Percentiles rank a stretch among this genome's conserved stretches.
These are phyloP conservation scores for Mimas tiliae DNA, from an alignment of 2,888 invertebrate genomes.

Conservation along the genomic window DNA sequence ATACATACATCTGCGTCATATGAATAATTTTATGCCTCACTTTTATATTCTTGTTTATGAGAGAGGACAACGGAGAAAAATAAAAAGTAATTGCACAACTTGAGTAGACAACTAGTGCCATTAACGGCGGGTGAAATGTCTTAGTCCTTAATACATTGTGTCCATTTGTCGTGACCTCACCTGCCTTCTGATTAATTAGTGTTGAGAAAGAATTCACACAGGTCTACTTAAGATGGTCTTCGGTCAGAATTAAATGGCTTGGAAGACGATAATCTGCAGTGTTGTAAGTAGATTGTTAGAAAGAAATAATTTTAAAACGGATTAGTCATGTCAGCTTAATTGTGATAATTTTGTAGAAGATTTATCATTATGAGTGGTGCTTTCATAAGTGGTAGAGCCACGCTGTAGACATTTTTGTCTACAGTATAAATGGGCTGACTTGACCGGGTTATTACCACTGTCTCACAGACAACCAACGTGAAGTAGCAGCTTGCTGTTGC, in stretches of 20 bases:
- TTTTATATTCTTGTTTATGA: constrained; percentile 41
- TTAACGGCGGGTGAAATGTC: constrained; percentile 48
- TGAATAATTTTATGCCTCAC: constrained; percentile 12
- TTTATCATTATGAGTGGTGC: no score
- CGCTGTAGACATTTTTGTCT: no score
- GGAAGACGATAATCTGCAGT: constrained; percentile 53
- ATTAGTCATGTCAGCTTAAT: constrained; percentile 8
- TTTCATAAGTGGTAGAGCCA: no score
- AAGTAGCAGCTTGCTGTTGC: no score
- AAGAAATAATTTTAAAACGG: background rate
- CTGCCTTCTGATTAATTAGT: constrained; percentile 53
- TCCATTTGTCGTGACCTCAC: constrained; percentile 55
- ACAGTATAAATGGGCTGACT: no score
- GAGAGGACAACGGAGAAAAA: constrained; percentile 44
- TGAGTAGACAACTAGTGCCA: constrained; percentile 44
- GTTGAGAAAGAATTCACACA: constrained; percentile 38
- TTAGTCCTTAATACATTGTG: constrained; percentile 51
- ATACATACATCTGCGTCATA: constrained; percentile 13
- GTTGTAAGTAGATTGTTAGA: constrained; percentile 20
- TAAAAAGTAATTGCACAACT: constrained; percentile 49
- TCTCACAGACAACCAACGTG: no score
- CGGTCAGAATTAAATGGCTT: constrained; percentile 49
- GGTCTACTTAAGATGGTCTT: constrained; percentile 46
- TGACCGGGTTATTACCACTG: no score
- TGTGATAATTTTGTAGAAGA: background rate